Evolutionary conservation across 2,797 vertebrate species (phyloP), one percentile per base, ranked within the genome.

Genomic region (Xenentodon cancila): DNA sequence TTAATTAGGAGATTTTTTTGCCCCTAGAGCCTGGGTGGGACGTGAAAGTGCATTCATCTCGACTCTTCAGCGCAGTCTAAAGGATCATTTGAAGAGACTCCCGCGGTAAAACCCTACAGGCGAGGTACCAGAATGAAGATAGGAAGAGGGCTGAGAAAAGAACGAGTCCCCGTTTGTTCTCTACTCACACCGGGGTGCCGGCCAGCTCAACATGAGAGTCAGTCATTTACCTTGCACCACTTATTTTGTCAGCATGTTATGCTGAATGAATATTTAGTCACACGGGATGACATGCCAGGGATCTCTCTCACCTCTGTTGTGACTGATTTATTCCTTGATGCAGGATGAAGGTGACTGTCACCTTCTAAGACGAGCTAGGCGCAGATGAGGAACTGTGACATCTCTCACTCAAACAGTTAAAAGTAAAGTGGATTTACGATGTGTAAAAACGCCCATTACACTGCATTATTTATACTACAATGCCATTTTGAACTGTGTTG

Each of bases 31-130:
- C 70, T 75, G 68, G 74, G 67, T 57, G 71, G 82, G 77, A 85
- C 48, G 62, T 88, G 89, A 77, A 87, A 91, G 84, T 88, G 90
- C 91, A 94, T 94, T 93, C 88, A 93, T 94, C 93, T 92, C 89
- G 86, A 93, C 91, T 92, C 90, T 82, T 76, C 81, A 85, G 85
- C 91, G 87, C 78, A 87, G 83, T 89, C 84, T 87, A 89, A 92
- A 92, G 87, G 75, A 85, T 79, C 73, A 80, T 92, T 91, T 91
- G 83, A 92, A 92, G 85, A 92, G 84, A 75, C 88, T 92, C 88
- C 85, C 81, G 87, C 81, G 84, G 88, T n/a, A 90, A 84, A 90
- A 82, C 86, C 88, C 90, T 72, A 72, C 80, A 88, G 91, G 86
- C 71, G 59, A 77, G 70, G 86, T 70, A 56, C 59, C 67, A 64